phyloP scores from a whole-genome alignment of 1,140 invertebrate genomes.

The Micrasema minimum region DNA sequence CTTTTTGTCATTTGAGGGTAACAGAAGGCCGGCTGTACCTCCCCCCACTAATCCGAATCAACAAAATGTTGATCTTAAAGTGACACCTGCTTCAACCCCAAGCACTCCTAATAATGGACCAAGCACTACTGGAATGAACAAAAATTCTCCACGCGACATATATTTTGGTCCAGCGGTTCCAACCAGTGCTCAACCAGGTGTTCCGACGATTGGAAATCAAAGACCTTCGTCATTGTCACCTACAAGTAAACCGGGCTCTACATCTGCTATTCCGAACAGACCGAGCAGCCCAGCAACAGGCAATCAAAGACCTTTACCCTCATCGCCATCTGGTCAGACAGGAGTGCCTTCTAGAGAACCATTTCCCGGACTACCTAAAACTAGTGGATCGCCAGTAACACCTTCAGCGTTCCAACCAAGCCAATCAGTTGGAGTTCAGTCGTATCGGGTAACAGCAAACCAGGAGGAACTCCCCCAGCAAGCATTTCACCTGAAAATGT shows the following conservation, averaged over 20 bases:
- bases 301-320: slow-evolving; percentile 11
- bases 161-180: slow-evolving; percentile 19
- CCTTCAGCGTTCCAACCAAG: slow-evolving; percentile 10
- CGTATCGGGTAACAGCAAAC: slow-evolving; percentile 42
- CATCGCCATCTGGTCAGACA: slow-evolving; percentile 1
- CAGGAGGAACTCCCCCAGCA: slow-evolving; percentile 1
- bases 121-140: slow-evolving; percentile 10
- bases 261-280: not conserved
- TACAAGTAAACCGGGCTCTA: not conserved
- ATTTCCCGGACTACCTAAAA: slow-evolving; percentile 37
- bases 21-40: slow-evolving; percentile 33
- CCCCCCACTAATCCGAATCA: slow-evolving; percentile 6
- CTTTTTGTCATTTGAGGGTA: slow-evolving; percentile 39
- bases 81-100: slow-evolving; percentile 2
- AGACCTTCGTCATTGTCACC: slow-evolving; percentile 12
- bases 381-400: not conserved
- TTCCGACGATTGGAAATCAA: slow-evolving; percentile 1
- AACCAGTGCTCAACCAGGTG: slow-evolving; percentile 5
- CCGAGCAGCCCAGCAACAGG: not conserved
- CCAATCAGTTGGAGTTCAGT: slow-evolving; percentile 44
- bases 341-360: not conserved
- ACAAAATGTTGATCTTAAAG: slow-evolving; percentile 21
- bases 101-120: slow-evolving; percentile 9
- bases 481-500: slow-evolving; percentile 37
- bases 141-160: slow-evolving; percentile 8